phyloP scores from a whole-genome alignment of 2,797 vertebrate genomes.

The Hemitrygon akajei region DNA sequence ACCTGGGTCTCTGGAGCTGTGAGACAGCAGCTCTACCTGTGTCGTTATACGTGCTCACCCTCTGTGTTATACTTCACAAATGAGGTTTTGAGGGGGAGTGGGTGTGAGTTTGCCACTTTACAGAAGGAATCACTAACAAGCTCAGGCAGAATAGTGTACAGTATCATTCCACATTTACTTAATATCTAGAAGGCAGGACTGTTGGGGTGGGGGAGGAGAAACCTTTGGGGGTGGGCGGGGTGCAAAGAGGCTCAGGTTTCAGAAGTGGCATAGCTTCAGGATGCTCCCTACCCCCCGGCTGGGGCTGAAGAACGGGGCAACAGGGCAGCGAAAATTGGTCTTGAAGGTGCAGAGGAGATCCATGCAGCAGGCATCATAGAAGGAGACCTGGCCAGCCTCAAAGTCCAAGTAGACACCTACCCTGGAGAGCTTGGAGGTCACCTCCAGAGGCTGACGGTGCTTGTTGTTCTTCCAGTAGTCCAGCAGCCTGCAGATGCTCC shows the following conservation, averaged over 20 bases:
- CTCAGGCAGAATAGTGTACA: background rate
- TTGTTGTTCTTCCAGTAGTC: background rate
- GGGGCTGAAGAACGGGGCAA: slow-evolving; percentile 1
- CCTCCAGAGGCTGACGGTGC: background rate
- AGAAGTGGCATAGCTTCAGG: background rate
- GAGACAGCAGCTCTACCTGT: no score
- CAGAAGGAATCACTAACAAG: background rate
- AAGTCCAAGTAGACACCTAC: slow-evolving; percentile 20
- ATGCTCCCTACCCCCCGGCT: background rate
- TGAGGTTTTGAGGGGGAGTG: no score
- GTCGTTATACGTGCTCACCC: no score
- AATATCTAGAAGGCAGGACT: background rate
- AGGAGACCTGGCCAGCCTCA: background rate
- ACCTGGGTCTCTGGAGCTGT: no score
- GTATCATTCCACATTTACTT: background rate
- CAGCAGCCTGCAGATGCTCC: slow-evolving; percentile 6
- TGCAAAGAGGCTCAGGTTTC: background rate
- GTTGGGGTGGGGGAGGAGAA: no score
- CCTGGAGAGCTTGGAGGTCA: background rate
- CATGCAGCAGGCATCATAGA: slow-evolving; percentile 9
- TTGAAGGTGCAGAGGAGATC: background rate
- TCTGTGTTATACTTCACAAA: no score
- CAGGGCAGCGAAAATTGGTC: background rate
- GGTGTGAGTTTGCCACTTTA: no score
- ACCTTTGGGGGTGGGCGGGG: no score